Conservation (phyloP, 30 jellyfish, hydroid and myxozoan species). For the Catostylus mosaicus region DNA sequence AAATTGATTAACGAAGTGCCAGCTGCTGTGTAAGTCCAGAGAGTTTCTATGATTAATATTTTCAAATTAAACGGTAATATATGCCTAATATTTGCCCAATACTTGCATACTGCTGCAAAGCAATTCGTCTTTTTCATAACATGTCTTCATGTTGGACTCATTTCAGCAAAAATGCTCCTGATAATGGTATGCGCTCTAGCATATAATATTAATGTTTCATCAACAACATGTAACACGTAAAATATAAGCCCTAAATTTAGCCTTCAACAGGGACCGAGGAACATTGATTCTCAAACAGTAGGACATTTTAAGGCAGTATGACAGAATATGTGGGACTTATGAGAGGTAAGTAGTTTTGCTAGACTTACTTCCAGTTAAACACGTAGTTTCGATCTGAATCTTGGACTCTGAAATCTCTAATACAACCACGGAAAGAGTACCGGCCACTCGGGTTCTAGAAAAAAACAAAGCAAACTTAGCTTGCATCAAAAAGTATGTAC, state of each 20-base stretch:
- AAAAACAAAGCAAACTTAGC: background rate
- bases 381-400: slow-evolving; percentile 10
- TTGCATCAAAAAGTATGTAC: background rate
- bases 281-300: background rate
- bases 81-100: background rate
- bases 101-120: background rate
- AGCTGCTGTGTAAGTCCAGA: background rate
- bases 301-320: background rate
- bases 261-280: background rate
- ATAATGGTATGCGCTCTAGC: no score
- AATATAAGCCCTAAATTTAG: background rate
- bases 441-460: slow-evolving; percentile 65
- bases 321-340: background rate
- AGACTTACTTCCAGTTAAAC: slow-evolving; percentile 35
- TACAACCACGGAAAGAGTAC: slow-evolving; percentile 69
- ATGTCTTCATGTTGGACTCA: no score
- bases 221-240: background rate
- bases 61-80: background rate
- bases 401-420: slow-evolving; percentile 42
- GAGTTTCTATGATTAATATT: no score
- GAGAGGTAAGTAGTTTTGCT: background rate
- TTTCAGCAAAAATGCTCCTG: no score
- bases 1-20: background rate
- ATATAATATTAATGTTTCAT: background rate
- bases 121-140: no score